Conservation (phyloP, 2,113 vertebrate genomes). For the Notarius quadriscutis region DNA sequence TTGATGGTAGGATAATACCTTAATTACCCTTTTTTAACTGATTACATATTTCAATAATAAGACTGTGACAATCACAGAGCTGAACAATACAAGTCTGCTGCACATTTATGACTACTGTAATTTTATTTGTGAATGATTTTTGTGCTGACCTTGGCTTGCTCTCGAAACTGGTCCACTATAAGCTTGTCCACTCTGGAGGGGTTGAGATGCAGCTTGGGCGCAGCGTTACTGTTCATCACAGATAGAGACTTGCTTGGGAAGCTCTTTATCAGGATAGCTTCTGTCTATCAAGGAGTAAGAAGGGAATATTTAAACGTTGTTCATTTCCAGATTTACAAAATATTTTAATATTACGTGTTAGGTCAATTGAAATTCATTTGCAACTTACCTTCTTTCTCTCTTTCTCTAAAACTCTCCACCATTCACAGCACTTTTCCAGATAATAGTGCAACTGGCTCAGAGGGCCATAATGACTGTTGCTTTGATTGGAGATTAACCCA, state of each 20-base stretch:
- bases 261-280: constrained; percentile 62
- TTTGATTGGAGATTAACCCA: constrained; percentile 57
- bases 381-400: constrained; percentile 80
- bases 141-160: constrained; percentile 69
- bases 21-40: no score
- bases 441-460: constrained; percentile 68
- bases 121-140: background rate
- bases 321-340: background rate
- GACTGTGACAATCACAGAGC: background rate
- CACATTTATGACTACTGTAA: no score
- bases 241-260: constrained; percentile 61
- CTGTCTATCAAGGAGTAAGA: constrained; percentile 61
- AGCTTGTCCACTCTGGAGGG: constrained; percentile 68
- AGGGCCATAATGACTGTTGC: constrained; percentile 66
- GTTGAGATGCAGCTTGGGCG: constrained; percentile 65
- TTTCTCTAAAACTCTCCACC: constrained; percentile 77
- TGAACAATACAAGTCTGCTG: background rate
- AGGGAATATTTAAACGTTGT: background rate
- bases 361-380: background rate
- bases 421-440: constrained; percentile 79
- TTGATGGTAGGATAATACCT: no score
- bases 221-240: constrained; percentile 39
- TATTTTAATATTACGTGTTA: background rate
- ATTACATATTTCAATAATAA: no score
- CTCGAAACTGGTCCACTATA: constrained; percentile 68